Percentiles rank a stretch among this genome's conserved stretches.
Evolutionary conservation across 2,113 vertebrate species (phyloP).

Genomic region (Gymnobelideus leadbeateri): DNA sequence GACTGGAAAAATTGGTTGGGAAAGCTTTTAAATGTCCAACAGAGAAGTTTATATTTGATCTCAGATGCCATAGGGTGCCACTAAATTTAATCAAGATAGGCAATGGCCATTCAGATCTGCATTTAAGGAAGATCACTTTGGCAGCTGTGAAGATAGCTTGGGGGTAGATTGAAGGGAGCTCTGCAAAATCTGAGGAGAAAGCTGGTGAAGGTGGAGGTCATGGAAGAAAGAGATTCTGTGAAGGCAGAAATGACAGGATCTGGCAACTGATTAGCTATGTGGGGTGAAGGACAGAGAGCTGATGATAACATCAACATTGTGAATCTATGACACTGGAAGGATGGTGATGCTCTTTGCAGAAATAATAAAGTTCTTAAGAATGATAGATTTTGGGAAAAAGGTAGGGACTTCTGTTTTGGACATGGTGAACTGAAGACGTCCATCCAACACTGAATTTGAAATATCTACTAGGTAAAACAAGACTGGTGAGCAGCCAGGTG

Average conservation of each 20-base stretch:
- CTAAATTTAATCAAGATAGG: not conserved
- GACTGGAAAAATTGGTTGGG: not conserved
- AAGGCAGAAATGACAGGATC: not conserved
- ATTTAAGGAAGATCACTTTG: not conserved
- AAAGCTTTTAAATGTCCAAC: not conserved
- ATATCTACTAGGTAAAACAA: not conserved
- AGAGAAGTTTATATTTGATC: not conserved
- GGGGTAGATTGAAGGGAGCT: not conserved
- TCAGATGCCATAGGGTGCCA: not conserved
- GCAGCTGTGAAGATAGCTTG: not conserved
- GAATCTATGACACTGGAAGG: not conserved
- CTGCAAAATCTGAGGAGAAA: not conserved
- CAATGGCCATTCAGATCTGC: not conserved
- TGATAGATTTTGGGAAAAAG: not conserved
- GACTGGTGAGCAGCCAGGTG: too few species aligned
- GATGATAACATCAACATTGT: not conserved
- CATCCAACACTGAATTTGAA: not conserved
- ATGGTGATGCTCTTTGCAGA: not conserved
- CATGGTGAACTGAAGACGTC: not conserved
- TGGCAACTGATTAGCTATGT: not conserved
- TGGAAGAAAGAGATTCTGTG: not conserved
- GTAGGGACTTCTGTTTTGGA: not conserved
- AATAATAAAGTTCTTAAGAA: not conserved
- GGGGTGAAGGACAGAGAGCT: not conserved
- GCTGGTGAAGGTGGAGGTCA: not conserved